Base-by-base conservation (phyloP, 1,140 invertebrate genomes). In the Drosophila cardini region DNA sequence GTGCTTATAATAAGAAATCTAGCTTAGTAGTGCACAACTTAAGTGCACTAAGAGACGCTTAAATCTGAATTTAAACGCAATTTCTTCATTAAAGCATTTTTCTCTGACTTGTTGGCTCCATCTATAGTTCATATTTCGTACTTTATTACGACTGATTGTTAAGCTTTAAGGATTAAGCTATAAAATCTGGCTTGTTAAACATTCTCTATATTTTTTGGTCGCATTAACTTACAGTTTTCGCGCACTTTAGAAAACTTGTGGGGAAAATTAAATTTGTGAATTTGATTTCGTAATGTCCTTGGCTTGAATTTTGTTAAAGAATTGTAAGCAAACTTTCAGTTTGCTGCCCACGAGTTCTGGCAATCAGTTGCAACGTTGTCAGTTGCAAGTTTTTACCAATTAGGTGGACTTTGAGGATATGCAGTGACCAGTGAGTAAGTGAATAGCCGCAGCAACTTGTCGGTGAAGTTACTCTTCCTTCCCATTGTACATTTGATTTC, bases 371-470 rank as follows among this genome's bases (percentile, higher is more conserved):
- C 60, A 26, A 15, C 21, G 15, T 11, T 45, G 32, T 45, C 18
- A 4, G 13, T 48, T 34, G 21, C 63, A 72, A 55, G 58, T 67
- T 61, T n/a, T n/a, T 4, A 78, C 81, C 81, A 85, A 85, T 85
- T 85, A 85, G 81, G 71, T 81, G 82, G 74, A 81, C 74, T 81
- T 76, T 83, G 76, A 80, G 81, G 64, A 84, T 76, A 64, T 68
- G 79, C 57, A 58, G 38, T 70, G 65, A 67, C 55, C 58, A 42
- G 21, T 26, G 5, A 26, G 5, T n/a, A 26, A 26, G 21, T 26
- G 21, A 26, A 3, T 5, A 26, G 21, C 21, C 4, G 21, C 21
- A 26, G 43, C 53, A 18, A 2, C 34, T 48, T 46, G 45, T 63
- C 62, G 13, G 32, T 11, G 4, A 7, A n/a, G 4, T 6, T 18